Base-by-base conservation (phyloP, 2,888 invertebrate species). In the Rhyacophila evoluta region DNA sequence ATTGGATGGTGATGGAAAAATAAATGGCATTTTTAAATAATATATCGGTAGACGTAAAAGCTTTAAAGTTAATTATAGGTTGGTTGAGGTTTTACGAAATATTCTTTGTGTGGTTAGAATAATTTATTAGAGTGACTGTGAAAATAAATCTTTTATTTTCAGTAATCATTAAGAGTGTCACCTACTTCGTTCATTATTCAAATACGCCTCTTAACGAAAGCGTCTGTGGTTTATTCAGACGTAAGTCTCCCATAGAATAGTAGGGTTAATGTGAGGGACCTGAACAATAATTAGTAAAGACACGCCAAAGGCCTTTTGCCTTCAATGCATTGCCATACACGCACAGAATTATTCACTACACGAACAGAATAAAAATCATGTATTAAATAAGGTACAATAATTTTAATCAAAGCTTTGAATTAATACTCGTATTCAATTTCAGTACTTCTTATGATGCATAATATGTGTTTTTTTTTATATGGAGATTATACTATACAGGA, bases 281-380 rank as follows among this genome's bases (percentile, higher is more conserved):
- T 33, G 33, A 69, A n/a, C n/a, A 33, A 69, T 69, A 69, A 69
- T 69, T 69, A 69, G 69, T 69, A 33, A 33, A 69, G 69, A 69
- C 69, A 28, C 33, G 29, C 33, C 29, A 29, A 33, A 28, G 69
- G 69, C 69, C 19, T 19, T 55, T 55, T 55, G 55, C 55, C 55
- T 8, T 55, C 8, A 55, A 55, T 55, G 19, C 19, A 55, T 55
- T 10, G 8, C 55, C 19, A 55, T 55, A 55, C 55, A 55, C 5
- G 19, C 0, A 10, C 15, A 55, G 55, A 25, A 19, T 55, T 8
- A n/a, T 33, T 33, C 6, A 33, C 29, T 6, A 33, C 6, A 33
- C n/a, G n/a, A n/a, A n/a, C n/a, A n/a, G n/a, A n/a, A n/a, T n/a
- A n/a, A n/a, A n/a, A n/a, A n/a, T n/a, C n/a, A n/a, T n/a, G n/a